phyloP scores from a whole-genome alignment of 2,113 vertebrate species.

The Silurus glanis region DNA sequence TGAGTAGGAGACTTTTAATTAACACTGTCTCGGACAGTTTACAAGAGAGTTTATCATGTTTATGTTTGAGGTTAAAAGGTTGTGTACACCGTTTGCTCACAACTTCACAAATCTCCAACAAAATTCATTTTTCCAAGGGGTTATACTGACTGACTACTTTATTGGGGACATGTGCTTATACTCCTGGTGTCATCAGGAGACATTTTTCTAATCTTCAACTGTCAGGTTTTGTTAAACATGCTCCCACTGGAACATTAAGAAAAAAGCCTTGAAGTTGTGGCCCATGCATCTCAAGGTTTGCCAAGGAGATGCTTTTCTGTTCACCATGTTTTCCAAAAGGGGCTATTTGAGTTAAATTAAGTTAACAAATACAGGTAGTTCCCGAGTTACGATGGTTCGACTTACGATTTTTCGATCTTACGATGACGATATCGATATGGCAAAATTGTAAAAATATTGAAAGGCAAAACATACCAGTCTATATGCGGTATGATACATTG shows the following conservation, averaged over 20 bases:
- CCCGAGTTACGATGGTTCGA: too few species aligned
- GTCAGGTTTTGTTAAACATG: not conserved
- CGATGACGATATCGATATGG: too few species aligned
- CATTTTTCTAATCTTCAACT: not conserved
- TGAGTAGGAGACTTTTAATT: not conserved
- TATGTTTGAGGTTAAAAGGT: not conserved
- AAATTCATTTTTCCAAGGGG: not conserved
- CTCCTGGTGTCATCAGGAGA: not conserved
- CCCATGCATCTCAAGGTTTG: not conserved
- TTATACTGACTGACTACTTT: not conserved
- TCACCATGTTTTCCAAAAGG: not conserved
- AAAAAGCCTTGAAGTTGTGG: not conserved
- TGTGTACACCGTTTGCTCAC: not conserved
- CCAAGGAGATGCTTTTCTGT: not conserved
- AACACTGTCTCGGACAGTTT: not conserved
- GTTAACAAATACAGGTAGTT: too few species aligned
- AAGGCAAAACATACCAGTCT: too few species aligned
- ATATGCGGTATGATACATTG: too few species aligned
- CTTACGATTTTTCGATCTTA: too few species aligned
- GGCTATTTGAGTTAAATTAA: not conserved
- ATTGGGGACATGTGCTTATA: not conserved
- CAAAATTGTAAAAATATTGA: too few species aligned
- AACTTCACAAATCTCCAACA: not conserved
- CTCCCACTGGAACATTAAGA: not conserved
- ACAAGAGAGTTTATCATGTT: not conserved